Evolutionary conservation across 2,888 invertebrate genomes (phyloP), one percentile per base, ranked within the genome.

Genomic region (Tyria jacobaeae): DNA sequence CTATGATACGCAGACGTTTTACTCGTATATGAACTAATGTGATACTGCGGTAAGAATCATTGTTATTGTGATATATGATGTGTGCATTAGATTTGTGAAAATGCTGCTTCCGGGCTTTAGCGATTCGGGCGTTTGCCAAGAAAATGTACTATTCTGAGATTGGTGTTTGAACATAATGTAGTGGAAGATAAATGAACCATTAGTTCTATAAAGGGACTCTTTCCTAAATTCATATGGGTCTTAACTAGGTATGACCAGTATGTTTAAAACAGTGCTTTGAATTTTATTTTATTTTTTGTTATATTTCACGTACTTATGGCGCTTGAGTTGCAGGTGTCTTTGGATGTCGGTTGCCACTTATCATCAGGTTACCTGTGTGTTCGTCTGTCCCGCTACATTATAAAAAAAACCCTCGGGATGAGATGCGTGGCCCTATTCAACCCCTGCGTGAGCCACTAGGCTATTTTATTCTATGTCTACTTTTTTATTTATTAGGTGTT

Each of bases 1-100:
- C 71, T 70, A 64, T 73, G 73, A 75, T 57, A 57, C 65, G 60
- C 49, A 75, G 67, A 67, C 67, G 57, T 72, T 71, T 70, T 68
- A 71, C 71, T 74, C 39, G 50, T 51, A 41, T 61, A 63, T 24
- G 17, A 55, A 27, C 53, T 72, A 62, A 64, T 58, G 53, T 27
- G n/a, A 35, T 55, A 44, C 12, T 17, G 31, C 6, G n/a, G 10
- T 47, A 56, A 47, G 25, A 52, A 52, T 51, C 17, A 47, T 53
- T 44, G 25, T 10, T 27, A 37, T 48, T 25, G n/a, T 25, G 15
- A 21, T 47, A 53, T 51, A 44, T 25, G 34, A 52, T 58, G 25
- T 58, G 24, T 17, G 17, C 6, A 21, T 31, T 55, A 41, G n/a
- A n/a, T n/a, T n/a, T n/a, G n/a, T n/a, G n/a, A n/a, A n/a, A n/a